Base-by-base conservation (phyloP, 2,888 invertebrate genomes). In the Pemphredon lugubris region DNA sequence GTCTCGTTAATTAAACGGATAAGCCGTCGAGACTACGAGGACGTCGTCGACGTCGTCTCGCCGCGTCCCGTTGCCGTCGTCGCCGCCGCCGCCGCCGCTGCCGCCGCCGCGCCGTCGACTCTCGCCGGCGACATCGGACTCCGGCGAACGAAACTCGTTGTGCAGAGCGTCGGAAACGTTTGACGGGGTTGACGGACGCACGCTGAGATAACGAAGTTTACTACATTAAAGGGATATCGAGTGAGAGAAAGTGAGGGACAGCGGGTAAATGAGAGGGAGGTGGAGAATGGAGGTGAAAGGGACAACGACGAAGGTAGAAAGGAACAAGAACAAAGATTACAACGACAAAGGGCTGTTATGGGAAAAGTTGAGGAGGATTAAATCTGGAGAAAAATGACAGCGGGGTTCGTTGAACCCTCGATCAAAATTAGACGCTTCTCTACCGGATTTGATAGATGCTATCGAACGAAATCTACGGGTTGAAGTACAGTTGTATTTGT, bases 1-100 rank as follows among this genome's bases (percentile, higher is more conserved):
- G 88, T 88, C 85, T 80, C 84, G 87, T 87, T 88, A 88, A 88
- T 88, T 88, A 88, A 88, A 88, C 83, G 88, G 88, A 88, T 88
- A 88, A 88, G 85, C 81, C 84, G 81, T 71, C 71, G 70, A 53
- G 72, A 72, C 72, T 73, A 39, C 60, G 61, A 47, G 57, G 54
- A 69, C 59, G 53, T 30, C 53, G 60, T 21, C 64, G 57, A 18
- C 54, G 59, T 13, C 44, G 34, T 26, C n/a, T 42, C 40, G 47
- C 45, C 13, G 13, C 34, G 32, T 7, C 13, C n/a, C 53, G 57
- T 26, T 53, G 68, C 30, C 50, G 66, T 30, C 64, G 72, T 59
- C 60, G 60, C 40, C 45, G 71, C 23, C 76, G 84, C 68, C 78
- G 76, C 44, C 67, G 21, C 54, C 14, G n/a, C n/a, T n/a, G n/a